These are phyloP conservation scores for Sarcophaga variegata DNA, from an alignment of 2,888 invertebrate species.

Conservation along the genomic window DNA sequence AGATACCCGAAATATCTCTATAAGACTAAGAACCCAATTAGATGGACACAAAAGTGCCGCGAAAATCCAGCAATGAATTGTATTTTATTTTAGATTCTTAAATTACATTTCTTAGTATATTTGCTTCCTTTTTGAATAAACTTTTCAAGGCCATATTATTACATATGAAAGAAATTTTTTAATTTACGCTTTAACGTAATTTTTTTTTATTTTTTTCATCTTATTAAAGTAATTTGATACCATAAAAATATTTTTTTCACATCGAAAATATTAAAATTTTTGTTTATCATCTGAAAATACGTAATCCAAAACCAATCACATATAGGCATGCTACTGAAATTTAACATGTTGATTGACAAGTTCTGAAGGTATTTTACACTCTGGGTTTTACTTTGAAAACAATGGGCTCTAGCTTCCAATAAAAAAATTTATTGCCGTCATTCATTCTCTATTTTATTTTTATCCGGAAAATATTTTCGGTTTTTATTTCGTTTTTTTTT, in stretches of 20 bases:
- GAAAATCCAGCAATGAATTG: too few relatives aligned
- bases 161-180: background rate
- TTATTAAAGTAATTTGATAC: slow-evolving; percentile 28
- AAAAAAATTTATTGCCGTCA: background rate
- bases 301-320: background rate
- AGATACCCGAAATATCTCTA: too few relatives aligned
- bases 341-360: slow-evolving; percentile 63
- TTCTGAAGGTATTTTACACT: slow-evolving; percentile 18
- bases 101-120: too few relatives aligned
- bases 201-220: background rate
- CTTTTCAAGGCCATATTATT: too few relatives aligned
- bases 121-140: too few relatives aligned
- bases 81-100: too few relatives aligned
- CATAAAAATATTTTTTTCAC: background rate
- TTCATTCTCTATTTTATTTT: background rate
- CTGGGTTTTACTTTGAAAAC: background rate
- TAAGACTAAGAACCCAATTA: too few relatives aligned
- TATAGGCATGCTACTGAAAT: slow-evolving; percentile 27
- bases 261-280: background rate
- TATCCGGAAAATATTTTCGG: background rate
- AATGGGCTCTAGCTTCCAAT: background rate
- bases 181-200: background rate
- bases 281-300: too few relatives aligned
- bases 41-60: too few relatives aligned
- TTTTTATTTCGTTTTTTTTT: background rate